Base-by-base conservation (phyloP, 2,113 vertebrate genomes). In the Scytalopus superciliaris region DNA sequence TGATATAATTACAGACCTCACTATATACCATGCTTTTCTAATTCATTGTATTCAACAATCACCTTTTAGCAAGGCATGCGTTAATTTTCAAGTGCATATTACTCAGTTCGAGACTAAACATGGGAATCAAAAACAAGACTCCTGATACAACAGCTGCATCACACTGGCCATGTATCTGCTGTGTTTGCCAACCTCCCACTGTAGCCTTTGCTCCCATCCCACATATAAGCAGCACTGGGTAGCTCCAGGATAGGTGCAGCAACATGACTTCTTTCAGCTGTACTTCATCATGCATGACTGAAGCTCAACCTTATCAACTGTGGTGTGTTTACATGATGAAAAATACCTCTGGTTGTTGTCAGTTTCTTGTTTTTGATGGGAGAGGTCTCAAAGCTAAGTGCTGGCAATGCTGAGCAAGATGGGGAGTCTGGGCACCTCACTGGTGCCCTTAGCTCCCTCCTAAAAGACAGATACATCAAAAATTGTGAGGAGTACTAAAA, bases 161-260 rank as follows among this genome's bases (percentile, higher is more conserved):
- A 4, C 0, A 0, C n/a, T 4, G 2, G 52, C 35, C 0, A 0
- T 35, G 62, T 69, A 47, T 27, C 50, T 90, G 59, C 59, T 42
- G n/a, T 78, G 52, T 42, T 93, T 88, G n/a, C 40, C 3, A 10
- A 3, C 24, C 30, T 78, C 62, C 59, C 59, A 4, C 30, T 25
- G 39, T 4, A 73, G 42, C 23, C 64, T 86, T 81, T 81, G 39
- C 63, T 69, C 64, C 72, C 47, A 49, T 52, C 31, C 69, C 37
- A 55, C 22, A 16, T 0, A 0, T 10, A 30, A 77, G 24, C 40
- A 90, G 73, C 24, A 4, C 40, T 31, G 47, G 23, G 6, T 64
- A 37, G 44, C 23, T 59, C 42, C 49, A 57, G 37, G 23, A 55
- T 1, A 5, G 52, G 35, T 70, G 37, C 42, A 89, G 72, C 0